These are phyloP conservation scores for Ammodytes dubius DNA, from an alignment of 2,113 vertebrate species.

Conservation along the genomic window DNA sequence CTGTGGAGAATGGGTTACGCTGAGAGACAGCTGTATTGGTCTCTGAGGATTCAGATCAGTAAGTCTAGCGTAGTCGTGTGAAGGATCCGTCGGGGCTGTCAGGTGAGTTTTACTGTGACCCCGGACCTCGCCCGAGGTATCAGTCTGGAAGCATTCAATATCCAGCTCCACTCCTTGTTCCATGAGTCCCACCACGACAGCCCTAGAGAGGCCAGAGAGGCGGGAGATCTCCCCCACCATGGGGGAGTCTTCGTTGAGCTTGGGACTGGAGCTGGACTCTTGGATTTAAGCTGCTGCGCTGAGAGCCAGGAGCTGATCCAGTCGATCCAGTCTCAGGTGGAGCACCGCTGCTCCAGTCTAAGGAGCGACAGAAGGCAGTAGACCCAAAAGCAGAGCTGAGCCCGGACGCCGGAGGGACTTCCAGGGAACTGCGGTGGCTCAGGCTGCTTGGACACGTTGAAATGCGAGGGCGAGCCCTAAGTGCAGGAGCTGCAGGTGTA, in stretches of 20 bases:
- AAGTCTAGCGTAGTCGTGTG: conserved; percentile 61
- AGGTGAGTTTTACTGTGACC: conserved; percentile 66
- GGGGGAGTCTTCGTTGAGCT: conserved; percentile 80
- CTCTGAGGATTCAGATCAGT: conserved; percentile 70
- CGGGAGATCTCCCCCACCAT: conserved; percentile 86
- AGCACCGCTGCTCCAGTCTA: conserved; percentile 81
- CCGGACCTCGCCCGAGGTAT: conserved; percentile 68
- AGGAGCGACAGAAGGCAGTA: conserved; percentile 79
- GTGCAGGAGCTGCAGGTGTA: conserved; percentile 74
- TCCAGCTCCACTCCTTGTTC: conserved; percentile 87
- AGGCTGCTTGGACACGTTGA: conserved; percentile 85
- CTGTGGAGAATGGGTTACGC: conserved; percentile 80
- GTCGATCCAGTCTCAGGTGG: conserved; percentile 58
- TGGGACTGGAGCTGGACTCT: conserved; percentile 72
- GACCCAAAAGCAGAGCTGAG: conserved; percentile 67
- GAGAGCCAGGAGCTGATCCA: conserved; percentile 74
- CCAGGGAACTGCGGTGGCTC: conserved; percentile 84
- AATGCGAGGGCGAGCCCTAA: conserved; percentile 85
- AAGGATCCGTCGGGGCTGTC: conserved; percentile 60
- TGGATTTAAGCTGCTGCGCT: conserved; percentile 76
- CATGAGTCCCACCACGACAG: conserved; percentile 86
- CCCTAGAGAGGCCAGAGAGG: conserved; percentile 83
- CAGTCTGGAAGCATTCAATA: conserved; percentile 83
- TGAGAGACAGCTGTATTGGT: conserved; percentile 81
- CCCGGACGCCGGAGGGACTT: conserved; percentile 72